Percentiles rank a stretch among this genome's conserved stretches.
Evolutionary conservation across 2,113 vertebrate genomes (phyloP).

Genomic region (Numenius arquata): DNA sequence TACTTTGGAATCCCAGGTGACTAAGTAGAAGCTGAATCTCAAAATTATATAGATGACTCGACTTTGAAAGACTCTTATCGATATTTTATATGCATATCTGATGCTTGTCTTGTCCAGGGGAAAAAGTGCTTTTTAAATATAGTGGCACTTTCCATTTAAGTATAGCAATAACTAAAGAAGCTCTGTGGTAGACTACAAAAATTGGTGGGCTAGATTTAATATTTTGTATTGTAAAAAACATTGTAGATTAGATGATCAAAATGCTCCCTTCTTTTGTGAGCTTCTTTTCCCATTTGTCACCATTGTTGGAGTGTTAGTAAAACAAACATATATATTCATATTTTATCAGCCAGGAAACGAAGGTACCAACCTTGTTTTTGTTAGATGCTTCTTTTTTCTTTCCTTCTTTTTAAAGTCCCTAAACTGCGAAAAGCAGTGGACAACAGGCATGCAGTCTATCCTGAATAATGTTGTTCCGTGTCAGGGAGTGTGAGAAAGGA

Average conservation of each 20-base stretch:
- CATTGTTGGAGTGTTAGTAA: background rate
- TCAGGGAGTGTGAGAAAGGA: background rate
- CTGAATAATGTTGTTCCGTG: background rate
- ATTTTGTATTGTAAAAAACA: background rate
- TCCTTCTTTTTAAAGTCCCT: background rate
- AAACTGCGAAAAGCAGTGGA: background rate
- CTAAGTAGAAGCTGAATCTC: background rate
- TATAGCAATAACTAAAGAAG: background rate
- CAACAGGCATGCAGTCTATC: background rate
- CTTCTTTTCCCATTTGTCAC: background rate
- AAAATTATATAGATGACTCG: background rate
- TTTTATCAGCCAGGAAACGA: background rate
- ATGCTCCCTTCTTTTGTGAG: background rate
- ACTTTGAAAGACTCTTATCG: background rate
- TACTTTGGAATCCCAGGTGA: background rate
- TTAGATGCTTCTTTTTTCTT: background rate
- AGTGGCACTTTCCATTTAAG: background rate
- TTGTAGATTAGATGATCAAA: background rate
- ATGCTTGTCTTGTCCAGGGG: background rate
- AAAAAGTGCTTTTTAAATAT: background rate
- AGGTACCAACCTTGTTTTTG: background rate
- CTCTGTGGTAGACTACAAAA: background rate
- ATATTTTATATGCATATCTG: background rate
- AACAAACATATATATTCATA: background rate
- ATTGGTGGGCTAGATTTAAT: background rate